Percentiles rank a stretch among this genome's conserved stretches.
Conservation (phyloP, 2,888 invertebrate genomes). For the Pachycephus smyrnensis region DNA sequence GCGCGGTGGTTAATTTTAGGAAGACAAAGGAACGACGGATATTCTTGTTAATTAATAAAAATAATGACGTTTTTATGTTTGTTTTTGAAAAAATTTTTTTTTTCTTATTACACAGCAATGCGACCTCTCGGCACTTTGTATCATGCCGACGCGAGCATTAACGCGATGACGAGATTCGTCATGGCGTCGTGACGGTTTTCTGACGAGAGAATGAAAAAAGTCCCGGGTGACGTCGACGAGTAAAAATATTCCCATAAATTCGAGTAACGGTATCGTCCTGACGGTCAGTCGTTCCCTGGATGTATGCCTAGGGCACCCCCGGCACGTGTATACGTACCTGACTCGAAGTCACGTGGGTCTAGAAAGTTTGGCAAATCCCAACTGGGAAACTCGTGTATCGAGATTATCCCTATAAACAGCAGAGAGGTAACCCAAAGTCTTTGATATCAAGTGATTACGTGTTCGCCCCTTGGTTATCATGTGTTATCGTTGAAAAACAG, state of each 20-base stretch:
- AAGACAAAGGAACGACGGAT: too few relatives aligned
- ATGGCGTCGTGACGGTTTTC: too few relatives aligned
- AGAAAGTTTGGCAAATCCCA: neutral
- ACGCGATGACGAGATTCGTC: too few relatives aligned
- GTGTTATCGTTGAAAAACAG: neutral
- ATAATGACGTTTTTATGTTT: too few relatives aligned
- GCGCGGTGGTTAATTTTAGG: too few relatives aligned
- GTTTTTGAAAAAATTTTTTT: neutral
- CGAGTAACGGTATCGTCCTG: neutral
- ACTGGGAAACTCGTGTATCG: neutral
- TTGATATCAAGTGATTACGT: neutral
- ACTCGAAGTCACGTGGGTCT: neutral
- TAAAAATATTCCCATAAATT: neutral
- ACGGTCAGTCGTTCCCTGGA: too few relatives aligned
- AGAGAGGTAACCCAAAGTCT: neutral
- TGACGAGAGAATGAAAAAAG: neutral
- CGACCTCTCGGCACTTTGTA: neutral
- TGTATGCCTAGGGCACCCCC: neutral
- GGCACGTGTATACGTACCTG: neutral
- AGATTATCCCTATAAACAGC: neutral
- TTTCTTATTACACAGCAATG: neutral
- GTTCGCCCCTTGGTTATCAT: neutral
- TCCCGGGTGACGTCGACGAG: neutral
- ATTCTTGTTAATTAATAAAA: too few relatives aligned
- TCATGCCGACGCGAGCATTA: too few relatives aligned